phyloP scores from a whole-genome alignment of 2,888 invertebrate genomes.

The Lampropteryx suffumata region DNA sequence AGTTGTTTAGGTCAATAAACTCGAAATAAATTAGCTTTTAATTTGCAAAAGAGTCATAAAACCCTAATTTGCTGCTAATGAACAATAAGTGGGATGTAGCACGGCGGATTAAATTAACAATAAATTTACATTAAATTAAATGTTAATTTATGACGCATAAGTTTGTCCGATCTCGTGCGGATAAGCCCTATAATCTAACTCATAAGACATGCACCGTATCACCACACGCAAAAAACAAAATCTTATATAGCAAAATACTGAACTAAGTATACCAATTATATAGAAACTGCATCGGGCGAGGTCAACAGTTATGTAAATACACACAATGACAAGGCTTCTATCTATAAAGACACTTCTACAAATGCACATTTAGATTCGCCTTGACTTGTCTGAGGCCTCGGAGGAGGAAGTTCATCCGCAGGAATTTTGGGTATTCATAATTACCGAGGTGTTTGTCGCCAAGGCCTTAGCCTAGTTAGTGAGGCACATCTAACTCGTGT shows the following conservation, averaged over 20 bases:
- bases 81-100: conserved; percentile 1
- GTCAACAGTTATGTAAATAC: conserved; percentile 65
- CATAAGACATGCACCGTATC: conserved; percentile 6
- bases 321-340: conserved; percentile 66
- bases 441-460: conserved; percentile 43
- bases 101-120: conserved; percentile 7
- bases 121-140: conserved; percentile 7
- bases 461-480: conserved; percentile 37
- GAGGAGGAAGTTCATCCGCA: conserved; percentile 64
- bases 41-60: background rate
- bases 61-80: background rate
- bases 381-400: conserved; percentile 62
- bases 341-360: conserved; percentile 51
- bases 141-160: background rate
- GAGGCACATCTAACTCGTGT: conserved; percentile 15
- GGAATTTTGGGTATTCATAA: conserved; percentile 57
- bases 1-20: conserved; percentile 3
- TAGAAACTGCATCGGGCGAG: conserved; percentile 52
- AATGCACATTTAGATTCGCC: conserved; percentile 56
- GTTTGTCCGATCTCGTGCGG: conserved; percentile 9
- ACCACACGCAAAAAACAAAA: conserved; percentile 21
- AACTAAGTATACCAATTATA: conserved; percentile 46
- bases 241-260: conserved; percentile 22
- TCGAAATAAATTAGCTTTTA: background rate
- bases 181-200: conserved; percentile 11